Evolutionary conservation across 2,888 invertebrate species (phyloP).

Genomic region (Julus scanicus): DNA sequence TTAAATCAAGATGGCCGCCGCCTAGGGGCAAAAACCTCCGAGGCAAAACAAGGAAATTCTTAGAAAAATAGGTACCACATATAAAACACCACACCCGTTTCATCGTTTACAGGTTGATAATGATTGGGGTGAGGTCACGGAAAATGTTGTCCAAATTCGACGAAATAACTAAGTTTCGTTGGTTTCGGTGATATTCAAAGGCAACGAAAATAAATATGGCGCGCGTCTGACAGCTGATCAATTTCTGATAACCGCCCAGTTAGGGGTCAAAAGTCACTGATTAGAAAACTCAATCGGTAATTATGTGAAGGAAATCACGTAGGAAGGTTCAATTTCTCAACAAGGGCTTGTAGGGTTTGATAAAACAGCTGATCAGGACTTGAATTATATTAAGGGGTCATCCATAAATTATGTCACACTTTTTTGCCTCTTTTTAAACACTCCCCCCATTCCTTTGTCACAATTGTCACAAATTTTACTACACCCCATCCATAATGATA

Average conservation of each 20-base stretch:
- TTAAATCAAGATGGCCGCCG: background rate
- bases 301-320: constrained; percentile 23
- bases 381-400: too few species aligned
- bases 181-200: background rate
- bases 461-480: too few species aligned
- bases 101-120: background rate
- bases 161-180: background rate
- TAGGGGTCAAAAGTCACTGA: constrained; percentile 1
- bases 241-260: background rate
- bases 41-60: background rate
- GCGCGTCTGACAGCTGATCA: background rate
- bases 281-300: background rate
- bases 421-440: too few species aligned
- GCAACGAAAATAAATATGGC: background rate
- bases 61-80: background rate
- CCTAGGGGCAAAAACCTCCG: background rate
- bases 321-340: too few species aligned
- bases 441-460: too few species aligned
- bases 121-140: background rate
- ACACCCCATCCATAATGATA: too few species aligned
- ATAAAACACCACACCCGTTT: too few species aligned
- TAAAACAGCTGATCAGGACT: too few species aligned
- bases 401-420: too few species aligned
- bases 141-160: background rate
- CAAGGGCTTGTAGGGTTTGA: too few species aligned